A percentile compares a stretch with the other conserved stretches of the same genome.
These are phyloP conservation scores for Oncorhynchus gorbuscha DNA, from an alignment of 2,113 vertebrate species.

Conservation along the genomic window DNA sequence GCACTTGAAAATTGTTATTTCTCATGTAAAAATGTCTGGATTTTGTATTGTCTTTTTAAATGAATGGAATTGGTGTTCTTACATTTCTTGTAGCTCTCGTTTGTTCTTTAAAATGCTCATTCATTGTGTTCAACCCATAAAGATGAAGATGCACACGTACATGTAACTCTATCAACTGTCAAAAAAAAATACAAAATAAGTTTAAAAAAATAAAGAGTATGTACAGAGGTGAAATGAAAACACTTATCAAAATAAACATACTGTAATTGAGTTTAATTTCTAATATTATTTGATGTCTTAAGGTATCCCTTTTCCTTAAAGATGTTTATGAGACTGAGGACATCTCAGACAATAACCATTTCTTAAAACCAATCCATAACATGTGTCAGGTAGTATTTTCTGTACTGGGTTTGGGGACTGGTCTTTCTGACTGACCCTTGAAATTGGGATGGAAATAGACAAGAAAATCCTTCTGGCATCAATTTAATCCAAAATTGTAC, in stretches of 20 bases:
- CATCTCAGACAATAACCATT: too few relatives aligned
- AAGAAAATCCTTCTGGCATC: too few relatives aligned
- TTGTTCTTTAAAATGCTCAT: slow-evolving; percentile 69
- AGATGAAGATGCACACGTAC: slow-evolving; percentile 58
- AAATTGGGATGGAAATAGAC: too few relatives aligned
- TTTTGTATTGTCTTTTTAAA: slow-evolving; percentile 97
- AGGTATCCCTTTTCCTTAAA: not conserved
- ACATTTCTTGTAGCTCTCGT: slow-evolving; percentile 68
- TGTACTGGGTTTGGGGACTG: too few relatives aligned
- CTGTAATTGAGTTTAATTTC: slow-evolving; percentile 60
- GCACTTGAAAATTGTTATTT: slow-evolving; percentile 96
- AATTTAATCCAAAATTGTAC: too few relatives aligned
- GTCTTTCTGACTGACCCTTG: too few relatives aligned
- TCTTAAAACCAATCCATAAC: too few relatives aligned
- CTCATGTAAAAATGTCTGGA: slow-evolving; percentile 97
- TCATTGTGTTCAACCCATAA: slow-evolving; percentile 63
- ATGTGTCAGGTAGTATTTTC: too few relatives aligned
- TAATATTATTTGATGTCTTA: slow-evolving; percentile 7
- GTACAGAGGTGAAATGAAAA: slow-evolving; percentile 66
- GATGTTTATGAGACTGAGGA: too few relatives aligned
- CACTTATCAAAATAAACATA: slow-evolving; percentile 71
- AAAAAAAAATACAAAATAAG: not conserved
- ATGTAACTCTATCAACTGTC: slow-evolving; percentile 60
- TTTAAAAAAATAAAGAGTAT: slow-evolving; percentile 19
- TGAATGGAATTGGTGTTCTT: slow-evolving; percentile 81